phyloP scores from a whole-genome alignment of 2,888 invertebrate genomes.

The Meliscaeva auricollis region DNA sequence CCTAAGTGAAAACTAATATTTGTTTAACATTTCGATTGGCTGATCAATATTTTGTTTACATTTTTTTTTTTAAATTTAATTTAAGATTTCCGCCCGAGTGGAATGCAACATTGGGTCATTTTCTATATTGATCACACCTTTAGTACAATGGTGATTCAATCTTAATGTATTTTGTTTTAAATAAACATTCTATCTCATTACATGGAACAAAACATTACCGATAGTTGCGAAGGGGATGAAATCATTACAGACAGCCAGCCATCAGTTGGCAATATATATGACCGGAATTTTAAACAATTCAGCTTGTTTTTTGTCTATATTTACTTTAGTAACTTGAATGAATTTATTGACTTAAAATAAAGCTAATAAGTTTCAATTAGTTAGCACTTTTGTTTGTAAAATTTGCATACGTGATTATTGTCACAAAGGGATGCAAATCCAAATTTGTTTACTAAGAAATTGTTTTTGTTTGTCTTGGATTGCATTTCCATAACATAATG shows the following conservation, averaged over 20 bases:
- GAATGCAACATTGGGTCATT: slow-evolving; percentile 19
- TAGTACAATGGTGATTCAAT: slow-evolving; percentile 6
- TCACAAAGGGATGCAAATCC: slow-evolving; percentile 17
- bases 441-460: not conserved
- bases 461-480: not conserved
- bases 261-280: not conserved
- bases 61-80: not conserved
- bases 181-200: slow-evolving; percentile 18
- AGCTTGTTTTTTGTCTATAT: not conserved
- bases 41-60: not conserved
- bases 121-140: slow-evolving; percentile 26
- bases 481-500: not conserved
- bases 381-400: slow-evolving; percentile 36
- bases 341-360: slow-evolving; percentile 30
- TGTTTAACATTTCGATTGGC: slow-evolving; percentile 9
- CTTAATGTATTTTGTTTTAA: slow-evolving; percentile 11
- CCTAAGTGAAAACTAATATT: slow-evolving; percentile 29
- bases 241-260: slow-evolving; percentile 15
- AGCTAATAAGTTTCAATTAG: slow-evolving; percentile 25
- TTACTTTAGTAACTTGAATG: not conserved
- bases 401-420: slow-evolving; percentile 8
- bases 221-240: not conserved
- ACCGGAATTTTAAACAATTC: slow-evolving; percentile 41
- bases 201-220: not conserved
- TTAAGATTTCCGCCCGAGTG: slow-evolving; percentile 11